Conservation (phyloP, 2,113 vertebrate species). For the Cathartes aura region DNA sequence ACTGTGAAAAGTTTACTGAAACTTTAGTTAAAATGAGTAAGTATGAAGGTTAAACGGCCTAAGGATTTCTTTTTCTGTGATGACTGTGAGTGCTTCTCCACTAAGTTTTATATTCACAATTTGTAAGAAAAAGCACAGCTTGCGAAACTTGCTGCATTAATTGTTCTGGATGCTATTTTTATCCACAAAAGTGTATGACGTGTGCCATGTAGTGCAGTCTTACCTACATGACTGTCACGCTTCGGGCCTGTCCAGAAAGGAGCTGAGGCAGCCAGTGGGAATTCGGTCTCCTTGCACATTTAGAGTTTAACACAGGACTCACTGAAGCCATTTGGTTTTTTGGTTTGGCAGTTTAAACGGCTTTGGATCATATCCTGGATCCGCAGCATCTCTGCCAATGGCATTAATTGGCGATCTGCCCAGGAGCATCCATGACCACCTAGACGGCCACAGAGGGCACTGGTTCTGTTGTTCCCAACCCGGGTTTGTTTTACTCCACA, state of each 20-base stretch:
- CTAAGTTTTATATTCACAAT: background rate
- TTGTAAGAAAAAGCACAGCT: background rate
- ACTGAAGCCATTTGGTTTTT: background rate
- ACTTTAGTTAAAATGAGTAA: conserved; percentile 97
- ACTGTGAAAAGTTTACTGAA: conserved; percentile 99
- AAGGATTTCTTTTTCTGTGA: background rate
- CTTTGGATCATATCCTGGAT: background rate
- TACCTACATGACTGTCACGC: rapidly evolving
- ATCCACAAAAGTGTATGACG: background rate
- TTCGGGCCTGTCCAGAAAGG: background rate
- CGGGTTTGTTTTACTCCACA: background rate
- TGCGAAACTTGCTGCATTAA: background rate
- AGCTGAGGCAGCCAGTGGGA: background rate
- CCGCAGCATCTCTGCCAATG: background rate
- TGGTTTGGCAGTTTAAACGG: background rate
- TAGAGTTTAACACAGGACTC: background rate
- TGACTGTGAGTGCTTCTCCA: background rate
- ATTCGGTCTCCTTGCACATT: background rate
- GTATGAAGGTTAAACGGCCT: conserved; percentile 71
- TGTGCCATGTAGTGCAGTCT: background rate
- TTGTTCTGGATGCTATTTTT: background rate
- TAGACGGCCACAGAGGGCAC: background rate
- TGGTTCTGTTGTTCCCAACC: background rate
- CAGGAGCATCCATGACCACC: background rate
- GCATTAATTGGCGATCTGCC: background rate